Conservation (phyloP, 2,888 invertebrate species). For the Cephus rjabovi region DNA sequence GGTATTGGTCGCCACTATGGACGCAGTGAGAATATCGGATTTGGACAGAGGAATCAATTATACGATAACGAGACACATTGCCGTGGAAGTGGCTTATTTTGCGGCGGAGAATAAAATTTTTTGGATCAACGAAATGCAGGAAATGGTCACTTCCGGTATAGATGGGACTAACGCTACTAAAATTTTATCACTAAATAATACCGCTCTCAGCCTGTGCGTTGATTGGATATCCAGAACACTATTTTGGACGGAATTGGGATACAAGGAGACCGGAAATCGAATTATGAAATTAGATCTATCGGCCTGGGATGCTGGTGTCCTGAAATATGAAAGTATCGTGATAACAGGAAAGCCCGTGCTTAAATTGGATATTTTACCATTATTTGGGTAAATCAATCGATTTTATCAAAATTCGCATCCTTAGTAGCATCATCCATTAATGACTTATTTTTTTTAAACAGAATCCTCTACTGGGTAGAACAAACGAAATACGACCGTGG, state of each 20-base stretch:
- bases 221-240: constrained; percentile 91
- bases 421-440: not conserved
- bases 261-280: constrained; percentile 67
- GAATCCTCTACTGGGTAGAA: constrained; percentile 83
- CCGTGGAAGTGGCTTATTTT: constrained; percentile 77
- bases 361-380: constrained; percentile 81
- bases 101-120: constrained; percentile 80
- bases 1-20: constrained; percentile 79
- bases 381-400: constrained; percentile 71
- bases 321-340: constrained; percentile 69
- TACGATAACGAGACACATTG: constrained; percentile 75
- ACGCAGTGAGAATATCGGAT: constrained; percentile 81
- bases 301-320: constrained; percentile 66
- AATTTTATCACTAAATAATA: constrained; percentile 71
- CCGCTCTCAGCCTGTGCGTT: constrained; percentile 77
- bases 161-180: constrained; percentile 70
- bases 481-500: constrained; percentile 71
- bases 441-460: constrained; percentile 50
- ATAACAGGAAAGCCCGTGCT: constrained; percentile 71
- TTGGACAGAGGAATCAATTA: constrained; percentile 77
- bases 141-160: constrained; percentile 74
- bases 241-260: constrained; percentile 81
- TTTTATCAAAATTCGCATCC: not conserved
- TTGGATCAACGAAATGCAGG: constrained; percentile 85
- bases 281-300: constrained; percentile 77